These are phyloP conservation scores for Nerophis lumbriciformis DNA, from an alignment of 2,113 vertebrate genomes.

Conservation along the genomic window DNA sequence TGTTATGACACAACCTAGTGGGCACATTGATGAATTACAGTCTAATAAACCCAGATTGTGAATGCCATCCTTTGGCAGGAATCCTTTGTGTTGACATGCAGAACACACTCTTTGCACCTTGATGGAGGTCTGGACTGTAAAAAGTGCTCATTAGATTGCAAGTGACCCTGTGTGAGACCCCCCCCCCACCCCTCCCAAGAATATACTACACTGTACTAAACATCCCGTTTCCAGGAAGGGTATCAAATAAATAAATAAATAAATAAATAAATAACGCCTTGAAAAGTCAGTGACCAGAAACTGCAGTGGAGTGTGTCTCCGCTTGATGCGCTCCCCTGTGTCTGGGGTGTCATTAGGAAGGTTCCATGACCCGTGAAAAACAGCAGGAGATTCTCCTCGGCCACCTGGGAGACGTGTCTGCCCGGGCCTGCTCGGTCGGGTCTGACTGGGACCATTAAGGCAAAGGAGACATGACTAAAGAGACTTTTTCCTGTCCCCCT, in stretches of 20 bases:
- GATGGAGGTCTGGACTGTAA: no score
- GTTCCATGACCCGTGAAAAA: constrained; percentile 66
- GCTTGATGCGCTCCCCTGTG: constrained; percentile 54
- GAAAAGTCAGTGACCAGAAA: constrained; percentile 68
- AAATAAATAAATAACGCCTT: constrained; percentile 63
- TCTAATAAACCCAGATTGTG: no score
- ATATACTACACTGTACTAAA: constrained; percentile 29
- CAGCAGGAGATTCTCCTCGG: constrained; percentile 51
- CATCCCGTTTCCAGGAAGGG: constrained; percentile 56
- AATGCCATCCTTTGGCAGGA: no score
- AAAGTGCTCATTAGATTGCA: background rate
- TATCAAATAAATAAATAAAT: constrained; percentile 58
- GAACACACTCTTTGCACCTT: no score
- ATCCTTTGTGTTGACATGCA: no score
- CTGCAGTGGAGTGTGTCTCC: constrained; percentile 57
- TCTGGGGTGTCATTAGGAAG: constrained; percentile 60
- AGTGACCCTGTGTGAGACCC: constrained; percentile 2
- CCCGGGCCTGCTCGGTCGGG: constrained; percentile 23
- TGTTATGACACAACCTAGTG: background rate
- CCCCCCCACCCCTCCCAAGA: background rate
- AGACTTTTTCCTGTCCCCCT: no score
- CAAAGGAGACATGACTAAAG: constrained; percentile 7
- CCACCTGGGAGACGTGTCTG: constrained; percentile 56
- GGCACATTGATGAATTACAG: no score
- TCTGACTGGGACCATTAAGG: constrained; percentile 39